phyloP scores from a whole-genome alignment of 2,888 invertebrate genomes.

The Exephanes ischioxanthus region DNA sequence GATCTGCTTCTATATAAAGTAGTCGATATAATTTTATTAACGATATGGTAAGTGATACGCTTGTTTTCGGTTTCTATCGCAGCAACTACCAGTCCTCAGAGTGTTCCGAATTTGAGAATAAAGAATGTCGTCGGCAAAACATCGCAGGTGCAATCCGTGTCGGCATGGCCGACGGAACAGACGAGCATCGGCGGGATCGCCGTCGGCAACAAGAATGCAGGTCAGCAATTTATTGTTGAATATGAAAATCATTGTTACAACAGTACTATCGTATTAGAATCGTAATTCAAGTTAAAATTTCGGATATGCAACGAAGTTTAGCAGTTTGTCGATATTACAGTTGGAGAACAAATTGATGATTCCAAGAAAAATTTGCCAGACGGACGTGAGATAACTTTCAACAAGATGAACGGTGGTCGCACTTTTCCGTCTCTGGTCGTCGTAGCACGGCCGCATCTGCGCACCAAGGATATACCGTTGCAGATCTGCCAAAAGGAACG shows the following conservation, averaged over 20 bases:
- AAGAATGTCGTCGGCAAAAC: constrained; percentile 76
- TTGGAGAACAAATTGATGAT: constrained; percentile 81
- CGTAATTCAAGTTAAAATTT: neutral
- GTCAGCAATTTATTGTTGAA: constrained; percentile 68
- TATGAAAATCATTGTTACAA: neutral
- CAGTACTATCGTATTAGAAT: neutral
- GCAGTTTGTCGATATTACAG: constrained; percentile 64
- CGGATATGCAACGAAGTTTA: neutral
- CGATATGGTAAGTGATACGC: neutral
- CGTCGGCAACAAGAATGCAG: constrained; percentile 80
- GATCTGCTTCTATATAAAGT: neutral
- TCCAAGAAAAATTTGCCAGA: constrained; percentile 89
- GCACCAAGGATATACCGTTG: constrained; percentile 87
- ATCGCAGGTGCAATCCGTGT: constrained; percentile 59
- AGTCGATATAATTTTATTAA: neutral
- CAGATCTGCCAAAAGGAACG: constrained; percentile 82
- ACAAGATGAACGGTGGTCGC: constrained; percentile 92
- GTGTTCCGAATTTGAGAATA: constrained; percentile 76
- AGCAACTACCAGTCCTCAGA: constrained; percentile 77
- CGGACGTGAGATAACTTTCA: constrained; percentile 91
- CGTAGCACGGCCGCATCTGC: constrained; percentile 92
- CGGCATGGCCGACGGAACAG: constrained; percentile 88
- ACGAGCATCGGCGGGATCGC: constrained; percentile 91
- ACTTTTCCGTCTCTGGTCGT: constrained; percentile 95
- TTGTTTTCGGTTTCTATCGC: constrained; percentile 33